These are phyloP conservation scores for Sakesphorus luctuosus DNA, from an alignment of 2,113 vertebrate genomes.

Conservation along the genomic window DNA sequence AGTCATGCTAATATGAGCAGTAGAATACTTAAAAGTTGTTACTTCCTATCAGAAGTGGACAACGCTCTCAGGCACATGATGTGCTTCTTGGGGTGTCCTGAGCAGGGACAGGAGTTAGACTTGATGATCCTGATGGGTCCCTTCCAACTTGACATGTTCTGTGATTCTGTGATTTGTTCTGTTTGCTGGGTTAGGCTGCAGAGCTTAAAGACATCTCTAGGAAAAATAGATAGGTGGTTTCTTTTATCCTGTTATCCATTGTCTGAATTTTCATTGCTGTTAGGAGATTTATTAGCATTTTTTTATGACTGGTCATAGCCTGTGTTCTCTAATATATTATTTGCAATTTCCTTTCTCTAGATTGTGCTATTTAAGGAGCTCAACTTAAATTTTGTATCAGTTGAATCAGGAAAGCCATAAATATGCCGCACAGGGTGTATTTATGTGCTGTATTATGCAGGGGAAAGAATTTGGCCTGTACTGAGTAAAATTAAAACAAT, in stretches of 20 bases:
- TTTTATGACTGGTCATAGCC: constrained; percentile 45
- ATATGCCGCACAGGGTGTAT: constrained; percentile 25
- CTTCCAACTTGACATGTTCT: neutral
- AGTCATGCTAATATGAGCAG: neutral
- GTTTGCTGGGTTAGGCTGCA: neutral
- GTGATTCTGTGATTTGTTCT: neutral
- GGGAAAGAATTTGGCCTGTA: constrained; percentile 9
- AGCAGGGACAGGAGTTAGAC: neutral
- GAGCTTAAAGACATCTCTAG: neutral
- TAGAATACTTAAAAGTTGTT: neutral
- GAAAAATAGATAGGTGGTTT: constrained; percentile 1
- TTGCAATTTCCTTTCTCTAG: constrained; percentile 59
- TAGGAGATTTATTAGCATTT: constrained; percentile 54
- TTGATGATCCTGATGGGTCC: neutral
- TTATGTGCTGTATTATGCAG: neutral
- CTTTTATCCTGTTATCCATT: neutral
- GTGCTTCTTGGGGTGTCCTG: neutral
- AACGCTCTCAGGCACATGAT: neutral
- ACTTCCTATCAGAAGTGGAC: neutral
- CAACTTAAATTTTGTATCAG: constrained; percentile 49
- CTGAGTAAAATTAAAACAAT: constrained; percentile 35
- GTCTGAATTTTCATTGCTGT: constrained; percentile 15
- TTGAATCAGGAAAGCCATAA: constrained; percentile 46
- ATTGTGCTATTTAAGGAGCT: constrained; percentile 30
- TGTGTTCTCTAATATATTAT: constrained; percentile 57